phyloP scores from a whole-genome alignment of 1,140 invertebrate genomes.

The Xylocopa sonorina region DNA sequence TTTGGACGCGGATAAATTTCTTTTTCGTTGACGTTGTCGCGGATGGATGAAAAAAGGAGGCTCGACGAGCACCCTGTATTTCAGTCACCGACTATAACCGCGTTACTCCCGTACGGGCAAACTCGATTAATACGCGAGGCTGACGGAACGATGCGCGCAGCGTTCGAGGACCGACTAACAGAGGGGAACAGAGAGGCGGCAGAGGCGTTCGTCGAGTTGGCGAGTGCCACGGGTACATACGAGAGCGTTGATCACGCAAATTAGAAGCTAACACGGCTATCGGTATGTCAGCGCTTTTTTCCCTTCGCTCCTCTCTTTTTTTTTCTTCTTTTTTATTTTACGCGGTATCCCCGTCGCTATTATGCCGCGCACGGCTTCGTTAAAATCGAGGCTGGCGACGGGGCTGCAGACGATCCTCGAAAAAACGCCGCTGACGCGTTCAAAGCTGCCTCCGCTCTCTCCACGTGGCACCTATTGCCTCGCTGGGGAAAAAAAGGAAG shows the following conservation, averaged over 20 bases:
- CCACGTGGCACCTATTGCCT: neutral
- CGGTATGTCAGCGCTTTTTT: slow-evolving; percentile 50
- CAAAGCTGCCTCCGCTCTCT: neutral
- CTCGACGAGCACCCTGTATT: neutral
- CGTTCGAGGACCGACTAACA: neutral
- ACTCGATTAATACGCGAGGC: slow-evolving; percentile 33
- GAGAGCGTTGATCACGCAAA: slow-evolving; percentile 37
- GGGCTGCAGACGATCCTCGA: slow-evolving; percentile 7
- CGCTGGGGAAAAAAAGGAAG: neutral
- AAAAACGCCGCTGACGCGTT: slow-evolving; percentile 2
- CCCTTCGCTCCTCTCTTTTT: no score
- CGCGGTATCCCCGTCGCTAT: slow-evolving; percentile 26
- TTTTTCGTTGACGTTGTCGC: no score
- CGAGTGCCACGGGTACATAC: slow-evolving; percentile 5
- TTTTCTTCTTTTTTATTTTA: no score
- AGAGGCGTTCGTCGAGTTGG: neutral
- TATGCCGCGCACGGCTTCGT: slow-evolving; percentile 41
- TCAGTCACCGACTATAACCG: neutral
- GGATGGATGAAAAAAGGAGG: no score
- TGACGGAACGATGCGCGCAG: neutral
- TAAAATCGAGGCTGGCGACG: slow-evolving; percentile 17
- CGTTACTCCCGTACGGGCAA: slow-evolving; percentile 5
- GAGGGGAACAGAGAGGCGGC: neutral
- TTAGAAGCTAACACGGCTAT: slow-evolving; percentile 48
- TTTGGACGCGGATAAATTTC: no score